Conservation (phyloP, 2,113 vertebrate species). For the Rafetus swinhoei region DNA sequence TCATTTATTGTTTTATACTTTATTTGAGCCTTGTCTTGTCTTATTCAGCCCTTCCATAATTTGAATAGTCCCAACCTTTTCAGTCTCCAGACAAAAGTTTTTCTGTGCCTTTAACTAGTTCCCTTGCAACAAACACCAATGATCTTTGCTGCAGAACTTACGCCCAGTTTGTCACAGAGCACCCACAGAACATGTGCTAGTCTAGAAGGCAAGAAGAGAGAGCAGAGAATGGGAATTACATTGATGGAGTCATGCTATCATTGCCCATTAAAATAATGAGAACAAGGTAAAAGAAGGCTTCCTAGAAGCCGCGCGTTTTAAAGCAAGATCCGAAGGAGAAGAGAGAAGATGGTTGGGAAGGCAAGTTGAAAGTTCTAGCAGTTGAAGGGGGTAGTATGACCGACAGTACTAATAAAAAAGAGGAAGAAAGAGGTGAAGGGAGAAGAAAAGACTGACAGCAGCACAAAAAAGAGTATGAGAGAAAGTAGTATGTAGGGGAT, state of each 20-base stretch:
- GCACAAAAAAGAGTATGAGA: background rate
- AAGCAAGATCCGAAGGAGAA: background rate
- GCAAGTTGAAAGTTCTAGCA: background rate
- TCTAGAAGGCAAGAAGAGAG: background rate
- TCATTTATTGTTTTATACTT: background rate
- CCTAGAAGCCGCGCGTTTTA: constrained; percentile 23
- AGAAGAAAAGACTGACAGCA: background rate
- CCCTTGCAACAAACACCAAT: background rate
- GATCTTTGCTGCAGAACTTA: background rate
- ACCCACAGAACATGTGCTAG: background rate
- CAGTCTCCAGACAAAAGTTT: background rate
- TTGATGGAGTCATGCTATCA: background rate
- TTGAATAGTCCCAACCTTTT: background rate
- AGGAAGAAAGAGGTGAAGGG: background rate
- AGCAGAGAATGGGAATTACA: constrained; percentile 7
- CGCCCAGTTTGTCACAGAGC: background rate
- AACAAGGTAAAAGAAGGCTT: constrained; percentile 39
- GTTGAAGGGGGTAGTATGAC: background rate
- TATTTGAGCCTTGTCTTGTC: background rate
- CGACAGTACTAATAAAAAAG: background rate
- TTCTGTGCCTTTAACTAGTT: background rate
- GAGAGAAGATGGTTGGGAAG: background rate
- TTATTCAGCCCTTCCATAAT: background rate
- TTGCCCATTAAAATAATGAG: constrained; percentile 49
- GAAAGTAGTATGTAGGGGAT: background rate